These are phyloP conservation scores for Drosophila pseudotalamancana DNA, from an alignment of 2,888 invertebrate genomes.

Conservation along the genomic window DNA sequence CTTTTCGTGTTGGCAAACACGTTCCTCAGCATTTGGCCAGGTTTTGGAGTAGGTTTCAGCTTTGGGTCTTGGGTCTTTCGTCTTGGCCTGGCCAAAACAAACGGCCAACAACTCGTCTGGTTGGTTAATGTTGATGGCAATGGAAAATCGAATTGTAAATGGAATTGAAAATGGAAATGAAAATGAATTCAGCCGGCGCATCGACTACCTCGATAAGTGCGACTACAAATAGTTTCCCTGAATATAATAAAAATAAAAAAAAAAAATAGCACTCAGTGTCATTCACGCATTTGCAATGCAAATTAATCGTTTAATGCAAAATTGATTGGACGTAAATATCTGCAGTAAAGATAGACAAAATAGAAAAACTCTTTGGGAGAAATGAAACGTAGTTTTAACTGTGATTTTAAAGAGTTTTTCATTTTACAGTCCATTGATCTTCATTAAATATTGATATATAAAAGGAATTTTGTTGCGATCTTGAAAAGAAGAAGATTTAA, in stretches of 20 bases:
- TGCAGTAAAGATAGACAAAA: not conserved
- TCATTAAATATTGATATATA: no score
- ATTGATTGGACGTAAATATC: slow-evolving; percentile 10
- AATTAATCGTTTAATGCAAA: slow-evolving; percentile 36
- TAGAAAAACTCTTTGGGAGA: not conserved
- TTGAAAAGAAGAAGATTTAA: no score
- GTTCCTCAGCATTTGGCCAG: slow-evolving; percentile 72
- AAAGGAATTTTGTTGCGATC: no score
- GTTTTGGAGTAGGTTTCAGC: slow-evolving; percentile 24
- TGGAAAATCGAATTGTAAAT: slow-evolving; percentile 38
- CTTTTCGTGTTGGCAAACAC: slow-evolving; percentile 67
- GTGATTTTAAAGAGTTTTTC: not conserved
- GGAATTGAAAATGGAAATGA: slow-evolving; percentile 24
- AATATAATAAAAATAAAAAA: slow-evolving; percentile 21
- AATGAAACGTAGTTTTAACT: slow-evolving; percentile 6
- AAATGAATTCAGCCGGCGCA: slow-evolving; percentile 33
- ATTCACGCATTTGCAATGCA: slow-evolving; percentile 34
- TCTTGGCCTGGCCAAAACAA: slow-evolving; percentile 48
- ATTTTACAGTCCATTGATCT: not conserved
- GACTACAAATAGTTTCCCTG: slow-evolving; percentile 38
- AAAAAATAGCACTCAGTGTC: slow-evolving; percentile 16
- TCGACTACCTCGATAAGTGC: slow-evolving; percentile 3
- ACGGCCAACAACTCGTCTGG: slow-evolving; percentile 51
- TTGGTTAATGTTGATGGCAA: slow-evolving; percentile 37
- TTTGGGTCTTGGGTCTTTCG: slow-evolving; percentile 9